A percentile compares a stretch with the other conserved stretches of the same genome.
Evolutionary conservation across 1,140 invertebrate genomes (phyloP).

Genomic region (Antheraea mylitta): DNA sequence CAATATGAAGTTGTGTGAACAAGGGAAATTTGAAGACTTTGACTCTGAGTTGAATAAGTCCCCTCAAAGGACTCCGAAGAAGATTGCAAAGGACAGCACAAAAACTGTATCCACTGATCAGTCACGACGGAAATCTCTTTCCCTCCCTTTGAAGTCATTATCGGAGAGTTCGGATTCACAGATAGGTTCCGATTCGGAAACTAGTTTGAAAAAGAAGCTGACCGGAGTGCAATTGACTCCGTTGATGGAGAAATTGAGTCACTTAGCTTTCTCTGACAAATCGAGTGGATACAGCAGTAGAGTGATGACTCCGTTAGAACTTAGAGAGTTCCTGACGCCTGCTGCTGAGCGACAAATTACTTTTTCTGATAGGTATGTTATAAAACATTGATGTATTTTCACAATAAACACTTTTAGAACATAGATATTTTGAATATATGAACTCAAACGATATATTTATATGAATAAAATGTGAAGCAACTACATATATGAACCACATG

Average conservation of each 20-base stretch:
- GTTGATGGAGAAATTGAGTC: conserved; percentile 88
- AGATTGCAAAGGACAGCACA: conserved; percentile 56
- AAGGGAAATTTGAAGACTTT: conserved; percentile 73
- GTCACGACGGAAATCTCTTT: conserved; percentile 82
- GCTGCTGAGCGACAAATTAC: conserved; percentile 57
- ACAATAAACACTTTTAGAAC: no score
- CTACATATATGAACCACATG: no score
- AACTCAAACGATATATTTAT: no score
- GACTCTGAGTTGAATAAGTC: conserved; percentile 68
- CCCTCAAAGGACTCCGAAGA: conserved; percentile 62
- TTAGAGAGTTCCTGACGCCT: conserved; percentile 78
- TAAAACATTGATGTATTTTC: no score
- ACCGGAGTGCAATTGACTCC: conserved; percentile 86
- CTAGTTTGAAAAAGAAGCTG: conserved; percentile 76
- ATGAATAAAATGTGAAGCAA: no score
- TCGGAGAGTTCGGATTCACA: conserved; percentile 70
- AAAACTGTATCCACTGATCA: conserved; percentile 64
- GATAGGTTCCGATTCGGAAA: conserved; percentile 68
- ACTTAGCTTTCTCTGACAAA: conserved; percentile 84
- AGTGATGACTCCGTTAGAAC: conserved; percentile 83
- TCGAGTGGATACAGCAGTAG: conserved; percentile 84
- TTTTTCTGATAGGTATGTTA: conserved; percentile 57
- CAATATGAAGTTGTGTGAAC: conserved; percentile 59
- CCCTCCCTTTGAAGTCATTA: conserved; percentile 85
- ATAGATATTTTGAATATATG: no score